Percentiles rank a stretch among this genome's conserved stretches.
These are phyloP conservation scores for Porphyrio hochstetteri DNA, from an alignment of 2,113 vertebrate species.

Conservation along the genomic window DNA sequence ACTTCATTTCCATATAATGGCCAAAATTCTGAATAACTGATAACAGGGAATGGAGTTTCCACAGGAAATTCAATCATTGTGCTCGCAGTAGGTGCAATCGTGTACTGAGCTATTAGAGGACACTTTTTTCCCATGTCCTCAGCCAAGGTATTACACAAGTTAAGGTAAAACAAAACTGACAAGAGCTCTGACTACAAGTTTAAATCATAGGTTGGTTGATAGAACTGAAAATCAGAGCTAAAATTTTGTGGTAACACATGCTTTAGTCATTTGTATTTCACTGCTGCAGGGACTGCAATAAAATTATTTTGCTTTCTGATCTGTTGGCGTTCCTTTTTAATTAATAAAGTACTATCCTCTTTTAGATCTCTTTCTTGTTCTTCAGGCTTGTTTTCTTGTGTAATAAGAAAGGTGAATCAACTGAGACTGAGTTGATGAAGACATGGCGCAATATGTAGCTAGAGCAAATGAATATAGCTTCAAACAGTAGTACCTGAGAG, in stretches of 20 bases:
- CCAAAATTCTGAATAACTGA: background rate
- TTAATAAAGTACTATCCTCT: background rate
- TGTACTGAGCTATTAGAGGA: background rate
- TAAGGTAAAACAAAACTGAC: background rate
- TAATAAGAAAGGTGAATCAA: conserved; percentile 1
- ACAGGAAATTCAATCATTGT: background rate
- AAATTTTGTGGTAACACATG: background rate
- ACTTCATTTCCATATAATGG: background rate
- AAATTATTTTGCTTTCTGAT: background rate
- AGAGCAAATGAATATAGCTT: background rate
- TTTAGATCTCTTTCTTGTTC: background rate
- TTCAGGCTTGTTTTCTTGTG: background rate
- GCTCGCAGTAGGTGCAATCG: background rate
- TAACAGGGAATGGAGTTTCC: background rate
- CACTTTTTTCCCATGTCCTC: background rate
- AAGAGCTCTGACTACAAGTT: background rate
- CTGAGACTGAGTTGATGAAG: background rate
- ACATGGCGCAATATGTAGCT: background rate
- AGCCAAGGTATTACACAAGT: background rate
- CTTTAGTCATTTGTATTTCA: background rate
- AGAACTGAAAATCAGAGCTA: background rate
- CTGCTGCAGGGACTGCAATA: background rate
- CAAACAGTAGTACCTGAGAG: background rate
- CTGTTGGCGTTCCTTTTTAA: background rate
- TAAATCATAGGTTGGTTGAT: background rate